Conservation (phyloP, 1,140 invertebrate genomes). For the Ceratosolen fusciceps region DNA sequence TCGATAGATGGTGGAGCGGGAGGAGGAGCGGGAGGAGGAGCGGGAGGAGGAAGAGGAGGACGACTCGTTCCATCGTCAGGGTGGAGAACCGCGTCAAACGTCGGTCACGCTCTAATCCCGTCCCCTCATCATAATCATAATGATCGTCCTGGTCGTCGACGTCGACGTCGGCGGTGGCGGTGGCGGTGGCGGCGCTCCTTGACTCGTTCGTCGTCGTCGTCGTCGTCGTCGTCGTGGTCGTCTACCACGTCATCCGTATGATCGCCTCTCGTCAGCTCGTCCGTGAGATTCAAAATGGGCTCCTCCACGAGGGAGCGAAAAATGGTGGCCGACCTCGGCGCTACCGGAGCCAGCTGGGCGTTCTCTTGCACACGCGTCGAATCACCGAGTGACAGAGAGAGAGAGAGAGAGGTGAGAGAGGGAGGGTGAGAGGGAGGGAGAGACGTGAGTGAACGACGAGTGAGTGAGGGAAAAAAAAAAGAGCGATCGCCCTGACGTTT, state of each 20-base stretch:
- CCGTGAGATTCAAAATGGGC: constrained; percentile 60
- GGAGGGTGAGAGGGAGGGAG: constrained; percentile 30
- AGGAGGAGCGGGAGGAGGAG: neutral
- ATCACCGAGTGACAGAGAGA: constrained; percentile 33
- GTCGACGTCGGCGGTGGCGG: constrained; percentile 50
- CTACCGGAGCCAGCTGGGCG: constrained; percentile 59
- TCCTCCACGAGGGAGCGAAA: constrained; percentile 57
- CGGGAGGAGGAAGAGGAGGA: constrained; percentile 30
- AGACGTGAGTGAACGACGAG: too few relatives aligned
- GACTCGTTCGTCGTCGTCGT: too few relatives aligned
- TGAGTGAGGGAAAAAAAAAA: constrained; percentile 61
- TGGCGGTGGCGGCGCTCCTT: too few relatives aligned
- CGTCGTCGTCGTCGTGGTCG: too few relatives aligned
- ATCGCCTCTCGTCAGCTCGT: constrained; percentile 60
- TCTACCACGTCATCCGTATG: too few relatives aligned
- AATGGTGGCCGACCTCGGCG: constrained; percentile 51
- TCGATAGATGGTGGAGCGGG: too few relatives aligned
- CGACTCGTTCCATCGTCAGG: too few relatives aligned
- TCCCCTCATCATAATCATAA: too few relatives aligned
- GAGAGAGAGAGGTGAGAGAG: constrained; percentile 24
- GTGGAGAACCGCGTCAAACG: constrained; percentile 51
- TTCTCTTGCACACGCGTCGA: constrained; percentile 53
- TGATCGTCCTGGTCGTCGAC: too few relatives aligned
- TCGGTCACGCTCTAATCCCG: constrained; percentile 50
- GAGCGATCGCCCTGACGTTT: constrained; percentile 64